Conservation (phyloP, 2,888 invertebrate species). For the Monopis laevigella region DNA sequence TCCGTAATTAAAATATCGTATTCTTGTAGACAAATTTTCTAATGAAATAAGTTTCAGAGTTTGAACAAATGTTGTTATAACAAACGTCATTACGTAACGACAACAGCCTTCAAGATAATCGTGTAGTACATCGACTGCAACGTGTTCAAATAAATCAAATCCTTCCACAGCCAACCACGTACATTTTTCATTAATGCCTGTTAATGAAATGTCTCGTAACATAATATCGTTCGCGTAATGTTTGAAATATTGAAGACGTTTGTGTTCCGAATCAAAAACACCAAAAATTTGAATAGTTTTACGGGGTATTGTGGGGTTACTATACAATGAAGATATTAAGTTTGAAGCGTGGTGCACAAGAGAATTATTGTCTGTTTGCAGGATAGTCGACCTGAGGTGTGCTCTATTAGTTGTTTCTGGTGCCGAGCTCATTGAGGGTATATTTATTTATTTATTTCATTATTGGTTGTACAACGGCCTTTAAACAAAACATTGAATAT, state of each 20-base stretch:
- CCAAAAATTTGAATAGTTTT: not conserved
- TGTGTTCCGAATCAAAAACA: conserved; percentile 10
- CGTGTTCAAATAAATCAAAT: conserved; percentile 16
- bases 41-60: conserved; percentile 7
- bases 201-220: conserved; percentile 1
- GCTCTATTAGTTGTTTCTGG: not conserved
- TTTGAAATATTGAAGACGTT: conserved; percentile 12
- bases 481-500: too few species aligned
- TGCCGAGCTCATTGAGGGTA: too few species aligned
- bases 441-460: too few species aligned
- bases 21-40: not conserved
- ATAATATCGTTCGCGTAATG: conserved; percentile 3
- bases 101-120: conserved; percentile 14
- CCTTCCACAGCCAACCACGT: conserved; percentile 13
- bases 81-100: conserved; percentile 15
- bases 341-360: conserved; percentile 6
- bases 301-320: conserved; percentile 1
- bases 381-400: not conserved
- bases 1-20: conserved; percentile 11
- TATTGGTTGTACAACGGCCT: too few species aligned
- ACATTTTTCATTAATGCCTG: conserved; percentile 18
- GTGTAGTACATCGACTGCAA: conserved; percentile 14
- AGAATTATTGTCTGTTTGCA: not conserved
- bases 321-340: conserved; percentile 10
- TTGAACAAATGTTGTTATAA: conserved; percentile 5